These are phyloP conservation scores for Paelopatides confundens DNA, from an alignment of 53 echinoderm and acorn worm genomes.

Conservation along the genomic window DNA sequence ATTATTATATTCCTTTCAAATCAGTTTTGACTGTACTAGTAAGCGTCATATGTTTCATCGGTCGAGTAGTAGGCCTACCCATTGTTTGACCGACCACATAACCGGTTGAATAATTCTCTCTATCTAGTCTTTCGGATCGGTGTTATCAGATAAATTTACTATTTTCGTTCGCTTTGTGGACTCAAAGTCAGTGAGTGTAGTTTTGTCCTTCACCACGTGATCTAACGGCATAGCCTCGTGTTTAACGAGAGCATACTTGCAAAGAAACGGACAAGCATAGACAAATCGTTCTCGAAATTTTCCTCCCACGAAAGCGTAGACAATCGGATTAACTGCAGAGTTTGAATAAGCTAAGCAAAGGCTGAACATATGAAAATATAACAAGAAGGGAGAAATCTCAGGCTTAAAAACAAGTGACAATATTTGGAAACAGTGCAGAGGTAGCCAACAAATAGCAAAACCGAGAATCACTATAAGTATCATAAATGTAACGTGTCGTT, in stretches of 20 bases:
- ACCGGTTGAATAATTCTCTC: no score
- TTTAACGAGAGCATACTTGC: not conserved
- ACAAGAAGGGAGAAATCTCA: not conserved
- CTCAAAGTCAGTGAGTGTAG: not conserved
- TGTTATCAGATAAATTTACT: not conserved
- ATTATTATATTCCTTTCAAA: no score
- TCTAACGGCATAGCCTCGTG: conserved; percentile 25
- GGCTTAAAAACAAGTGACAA: not conserved
- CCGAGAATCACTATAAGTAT: conserved; percentile 87
- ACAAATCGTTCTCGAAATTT: conserved; percentile 32
- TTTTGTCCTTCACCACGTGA: not conserved
- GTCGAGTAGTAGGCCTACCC: no score
- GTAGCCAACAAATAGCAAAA: conserved; percentile 89
- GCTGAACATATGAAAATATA: not conserved
- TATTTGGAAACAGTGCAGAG: conserved; percentile 66
- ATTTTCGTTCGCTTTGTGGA: conserved; percentile 2
- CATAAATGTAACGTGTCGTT: conserved; percentile 81
- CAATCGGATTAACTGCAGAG: conserved; percentile 25
- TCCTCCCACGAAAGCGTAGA: conserved; percentile 46
- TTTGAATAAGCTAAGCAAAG: conserved; percentile 32
- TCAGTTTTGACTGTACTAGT: no score
- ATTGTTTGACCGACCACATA: no score
- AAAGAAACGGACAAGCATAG: conserved; percentile 35
- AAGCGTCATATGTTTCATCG: no score
- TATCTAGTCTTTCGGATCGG: not conserved